phyloP scores from a whole-genome alignment of 2,888 invertebrate genomes.

The Amiota minor region DNA sequence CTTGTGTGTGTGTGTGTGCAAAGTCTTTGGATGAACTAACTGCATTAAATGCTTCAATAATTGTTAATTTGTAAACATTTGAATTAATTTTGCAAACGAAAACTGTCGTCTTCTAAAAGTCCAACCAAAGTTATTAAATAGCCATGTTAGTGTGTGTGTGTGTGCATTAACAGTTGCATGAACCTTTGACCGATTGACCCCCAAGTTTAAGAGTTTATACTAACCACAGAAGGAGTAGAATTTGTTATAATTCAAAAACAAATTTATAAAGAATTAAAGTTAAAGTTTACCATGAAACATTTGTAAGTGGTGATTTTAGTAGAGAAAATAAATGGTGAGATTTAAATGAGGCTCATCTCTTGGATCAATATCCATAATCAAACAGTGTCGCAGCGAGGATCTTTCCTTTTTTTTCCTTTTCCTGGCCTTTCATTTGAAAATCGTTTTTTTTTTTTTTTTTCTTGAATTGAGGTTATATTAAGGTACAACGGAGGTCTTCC shows the following conservation, averaged over 20 bases:
- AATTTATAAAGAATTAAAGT: no score
- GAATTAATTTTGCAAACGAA: slow-evolving; percentile 2
- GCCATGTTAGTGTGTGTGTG: slow-evolving; percentile 7
- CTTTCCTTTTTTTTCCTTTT: no score
- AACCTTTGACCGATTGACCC: slow-evolving; percentile 24
- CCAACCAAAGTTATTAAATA: not conserved
- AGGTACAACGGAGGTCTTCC: slow-evolving; percentile 78
- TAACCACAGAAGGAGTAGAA: no score
- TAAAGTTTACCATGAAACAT: no score
- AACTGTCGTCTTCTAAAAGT: not conserved
- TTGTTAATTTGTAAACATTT: slow-evolving; percentile 9
- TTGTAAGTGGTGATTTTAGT: no score
- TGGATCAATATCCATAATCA: no score
- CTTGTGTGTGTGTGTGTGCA: not conserved
- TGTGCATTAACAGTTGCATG: not conserved
- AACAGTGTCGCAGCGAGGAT: no score
- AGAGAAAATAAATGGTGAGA: no score
- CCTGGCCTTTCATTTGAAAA: slow-evolving; percentile 79
- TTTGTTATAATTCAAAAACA: no score
- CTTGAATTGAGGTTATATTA: slow-evolving; percentile 85
- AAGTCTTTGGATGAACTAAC: not conserved
- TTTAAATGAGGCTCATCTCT: no score
- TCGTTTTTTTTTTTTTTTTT: slow-evolving; percentile 84
- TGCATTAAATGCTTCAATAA: slow-evolving; percentile 5
- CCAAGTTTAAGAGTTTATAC: not conserved